phyloP scores from a whole-genome alignment of 2,888 invertebrate species.

The Laothoe populi region DNA sequence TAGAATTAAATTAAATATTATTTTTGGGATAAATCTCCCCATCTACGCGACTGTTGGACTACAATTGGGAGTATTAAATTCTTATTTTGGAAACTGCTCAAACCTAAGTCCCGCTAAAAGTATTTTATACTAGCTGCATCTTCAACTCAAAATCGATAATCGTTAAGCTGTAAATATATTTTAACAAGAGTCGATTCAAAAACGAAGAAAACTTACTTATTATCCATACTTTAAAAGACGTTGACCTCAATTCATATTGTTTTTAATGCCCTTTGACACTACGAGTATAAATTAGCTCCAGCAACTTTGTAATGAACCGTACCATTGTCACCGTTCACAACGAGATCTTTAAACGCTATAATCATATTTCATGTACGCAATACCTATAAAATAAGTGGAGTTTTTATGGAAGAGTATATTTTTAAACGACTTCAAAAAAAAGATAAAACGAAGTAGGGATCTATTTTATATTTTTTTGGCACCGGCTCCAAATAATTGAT shows the following conservation, averaged over 20 bases:
- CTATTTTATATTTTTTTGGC: no score
- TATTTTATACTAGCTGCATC: no score
- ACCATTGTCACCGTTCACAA: conserved; percentile 47
- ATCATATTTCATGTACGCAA: conserved; percentile 7
- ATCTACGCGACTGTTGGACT: no score
- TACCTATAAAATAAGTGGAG: conserved; percentile 1
- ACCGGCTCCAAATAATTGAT: no score
- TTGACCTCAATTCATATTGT: conserved; percentile 24
- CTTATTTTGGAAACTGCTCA: no score
- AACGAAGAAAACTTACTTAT: conserved; percentile 14
- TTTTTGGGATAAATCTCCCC: no score
- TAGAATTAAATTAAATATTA: no score
- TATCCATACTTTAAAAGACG: conserved; percentile 13
- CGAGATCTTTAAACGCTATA: conserved; percentile 12
- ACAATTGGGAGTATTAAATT: no score
- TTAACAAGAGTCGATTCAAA: conserved; percentile 3
- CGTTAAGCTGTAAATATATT: not conserved
- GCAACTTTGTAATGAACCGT: conserved; percentile 54
- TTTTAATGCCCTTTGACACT: conserved; percentile 38
- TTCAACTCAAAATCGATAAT: no score
- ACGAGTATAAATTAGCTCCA: conserved; percentile 44
- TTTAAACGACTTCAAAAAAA: no score
- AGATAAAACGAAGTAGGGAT: no score
- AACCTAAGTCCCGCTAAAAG: no score
- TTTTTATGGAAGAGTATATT: not conserved